Percentiles rank a stretch among this genome's conserved stretches.
Evolutionary conservation across 2,797 vertebrate genomes (phyloP).

Genomic region (Rhynchotus rufescens): DNA sequence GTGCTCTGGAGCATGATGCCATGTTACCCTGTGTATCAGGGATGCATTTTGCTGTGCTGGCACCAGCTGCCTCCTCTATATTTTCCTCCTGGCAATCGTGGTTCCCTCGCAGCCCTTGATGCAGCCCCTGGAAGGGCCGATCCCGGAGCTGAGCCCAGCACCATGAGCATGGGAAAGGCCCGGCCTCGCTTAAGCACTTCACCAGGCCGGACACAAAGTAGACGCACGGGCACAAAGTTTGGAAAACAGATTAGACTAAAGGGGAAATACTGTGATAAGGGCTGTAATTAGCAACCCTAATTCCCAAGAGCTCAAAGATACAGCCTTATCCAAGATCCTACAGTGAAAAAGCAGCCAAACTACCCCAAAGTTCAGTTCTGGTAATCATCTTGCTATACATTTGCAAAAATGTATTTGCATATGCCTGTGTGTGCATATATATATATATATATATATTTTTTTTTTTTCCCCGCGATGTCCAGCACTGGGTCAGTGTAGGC

Average conservation of each 20-base stretch:
- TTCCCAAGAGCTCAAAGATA: not conserved
- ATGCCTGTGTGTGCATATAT: no score
- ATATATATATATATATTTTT: not conserved
- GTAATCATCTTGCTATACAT: not conserved
- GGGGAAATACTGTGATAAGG: not conserved
- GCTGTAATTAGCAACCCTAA: slow-evolving; percentile 33
- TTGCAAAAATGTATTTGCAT: not conserved
- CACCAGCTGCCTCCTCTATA: not conserved
- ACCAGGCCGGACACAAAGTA: not conserved
- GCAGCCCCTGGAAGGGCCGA: not conserved
- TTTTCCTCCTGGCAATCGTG: not conserved
- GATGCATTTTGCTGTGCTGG: not conserved
- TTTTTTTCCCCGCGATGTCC: not conserved
- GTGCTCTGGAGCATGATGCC: not conserved
- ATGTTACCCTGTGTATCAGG: not conserved
- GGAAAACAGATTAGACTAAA: slow-evolving; percentile 2
- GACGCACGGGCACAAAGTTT: not conserved
- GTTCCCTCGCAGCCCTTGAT: not conserved
- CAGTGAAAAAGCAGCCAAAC: not conserved
- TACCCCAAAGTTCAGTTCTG: not conserved
- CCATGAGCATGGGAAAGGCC: not conserved
- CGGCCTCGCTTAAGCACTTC: not conserved
- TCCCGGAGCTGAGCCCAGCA: not conserved
- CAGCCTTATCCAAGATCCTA: not conserved
- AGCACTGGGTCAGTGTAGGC: not conserved